Base-by-base conservation (phyloP, 2,113 vertebrate genomes). In the Orientallactaga bullata region DNA sequence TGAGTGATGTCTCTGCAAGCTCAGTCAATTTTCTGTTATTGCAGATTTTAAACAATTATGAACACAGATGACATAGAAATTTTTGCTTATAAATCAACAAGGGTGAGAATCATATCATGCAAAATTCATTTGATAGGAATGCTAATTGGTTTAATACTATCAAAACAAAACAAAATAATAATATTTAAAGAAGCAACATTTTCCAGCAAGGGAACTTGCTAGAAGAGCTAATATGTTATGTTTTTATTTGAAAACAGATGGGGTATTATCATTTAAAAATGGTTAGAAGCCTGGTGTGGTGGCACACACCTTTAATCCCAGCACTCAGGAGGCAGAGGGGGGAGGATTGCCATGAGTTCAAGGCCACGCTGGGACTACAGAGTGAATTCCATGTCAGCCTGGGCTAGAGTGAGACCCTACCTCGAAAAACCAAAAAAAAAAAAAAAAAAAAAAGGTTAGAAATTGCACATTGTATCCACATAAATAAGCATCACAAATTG, bases 11-110 rank as follows among this genome's bases (percentile, higher is more conserved):
- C 73, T 95, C 82, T 91, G 58, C 86, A 94, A 95, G 77, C 65
- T 95, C 89, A 96, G 85, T 96, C 89, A 93, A 95, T 92, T 95
- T 94, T 91, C 85, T 96, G 90, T 96, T 95, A 96, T 69, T 96
- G 93, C 86, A 90, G 61, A 94, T 95, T 89, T 92, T 95, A 96
- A 95, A 95, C 95, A 94, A 96, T 98, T 97, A 97, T 85, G 37
- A 93, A 95, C 93, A 94, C 74, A 95, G 90, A 17, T 83, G 90
- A 93, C 66, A 85, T 17, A 95, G 42, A 17, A 47, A 35, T 69
- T 39, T 96, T 96, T 89, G 72, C 90, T 89, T 61, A 65, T 88
- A 93, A 95, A 78, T 95, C 58, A 93, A 35, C 78, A 90, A 42
- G 30, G 74, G 23, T 93, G 63, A 89, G 92, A 95, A 83, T 86